Conservation (phyloP, 2,797 vertebrate genomes). For the Peromyscus nudipes region DNA sequence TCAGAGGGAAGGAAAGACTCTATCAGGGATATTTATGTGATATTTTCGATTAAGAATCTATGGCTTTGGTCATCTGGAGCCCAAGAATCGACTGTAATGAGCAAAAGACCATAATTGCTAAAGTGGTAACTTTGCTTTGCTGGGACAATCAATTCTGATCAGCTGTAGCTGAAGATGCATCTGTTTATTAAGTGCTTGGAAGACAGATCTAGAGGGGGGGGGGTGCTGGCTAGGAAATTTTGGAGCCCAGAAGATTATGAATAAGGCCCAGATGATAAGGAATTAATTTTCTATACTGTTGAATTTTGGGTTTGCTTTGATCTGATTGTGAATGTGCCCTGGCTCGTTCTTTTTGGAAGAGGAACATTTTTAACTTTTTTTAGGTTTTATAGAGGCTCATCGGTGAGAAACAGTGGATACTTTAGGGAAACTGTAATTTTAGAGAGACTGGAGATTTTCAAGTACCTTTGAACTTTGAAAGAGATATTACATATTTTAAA, state of each 20-base stretch:
- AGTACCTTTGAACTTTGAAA: background rate
- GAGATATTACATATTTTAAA: background rate
- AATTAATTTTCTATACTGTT: background rate
- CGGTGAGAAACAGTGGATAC: background rate
- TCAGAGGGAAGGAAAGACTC: background rate
- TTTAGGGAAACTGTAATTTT: background rate
- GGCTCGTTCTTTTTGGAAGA: no score
- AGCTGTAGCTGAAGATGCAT: no score
- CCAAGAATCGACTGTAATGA: background rate
- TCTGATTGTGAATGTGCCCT: background rate
- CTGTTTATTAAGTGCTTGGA: background rate
- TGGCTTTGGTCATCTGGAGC: no score
- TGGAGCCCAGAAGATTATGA: background rate
- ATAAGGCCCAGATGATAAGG: background rate
- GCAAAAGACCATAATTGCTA: background rate
- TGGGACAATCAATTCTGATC: background rate
- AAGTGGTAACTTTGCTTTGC: background rate
- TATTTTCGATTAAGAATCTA: background rate
- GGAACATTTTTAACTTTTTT: background rate
- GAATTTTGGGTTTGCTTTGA: background rate
- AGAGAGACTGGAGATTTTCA: background rate
- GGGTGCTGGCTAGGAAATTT: no score
- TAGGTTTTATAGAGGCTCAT: background rate
- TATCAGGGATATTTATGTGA: background rate
- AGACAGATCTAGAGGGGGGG: background rate